Conservation (phyloP, 2,888 invertebrate species). For the Acleris sparsana region DNA sequence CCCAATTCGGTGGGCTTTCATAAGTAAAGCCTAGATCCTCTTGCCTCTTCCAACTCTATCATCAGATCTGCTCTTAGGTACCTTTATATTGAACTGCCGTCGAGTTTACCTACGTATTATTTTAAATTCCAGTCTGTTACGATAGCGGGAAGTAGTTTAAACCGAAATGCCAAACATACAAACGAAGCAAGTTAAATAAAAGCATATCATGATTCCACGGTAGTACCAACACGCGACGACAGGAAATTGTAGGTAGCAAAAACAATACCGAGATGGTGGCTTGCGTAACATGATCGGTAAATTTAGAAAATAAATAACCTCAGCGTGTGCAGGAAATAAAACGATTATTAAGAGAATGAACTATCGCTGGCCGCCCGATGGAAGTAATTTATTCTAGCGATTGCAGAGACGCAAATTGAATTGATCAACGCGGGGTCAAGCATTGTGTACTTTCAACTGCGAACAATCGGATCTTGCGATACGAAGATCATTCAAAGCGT, state of each 20-base stretch:
- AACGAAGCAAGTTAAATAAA: too few relatives aligned
- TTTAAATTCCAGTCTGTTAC: too few relatives aligned
- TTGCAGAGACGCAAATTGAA: conserved; percentile 52
- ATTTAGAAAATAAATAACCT: background rate
- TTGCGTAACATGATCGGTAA: background rate
- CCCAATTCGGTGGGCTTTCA: too few relatives aligned
- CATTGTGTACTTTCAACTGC: conserved; percentile 42
- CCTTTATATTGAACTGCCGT: too few relatives aligned
- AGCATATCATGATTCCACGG: too few relatives aligned
- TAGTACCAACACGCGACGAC: too few relatives aligned
- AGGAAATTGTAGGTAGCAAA: background rate
- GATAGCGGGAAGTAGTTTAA: too few relatives aligned
- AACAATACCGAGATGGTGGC: background rate
- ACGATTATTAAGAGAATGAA: conserved; percentile 34
- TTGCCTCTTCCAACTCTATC: too few relatives aligned
- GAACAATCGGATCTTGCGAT: conserved; percentile 39
- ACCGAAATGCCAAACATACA: too few relatives aligned
- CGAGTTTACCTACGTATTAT: too few relatives aligned
- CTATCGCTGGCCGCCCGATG: conserved; percentile 36
- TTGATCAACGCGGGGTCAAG: conserved; percentile 55
- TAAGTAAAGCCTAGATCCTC: too few relatives aligned
- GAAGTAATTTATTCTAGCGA: conserved; percentile 49
- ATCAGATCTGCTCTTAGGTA: too few relatives aligned
- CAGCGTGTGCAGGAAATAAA: conserved; percentile 24
- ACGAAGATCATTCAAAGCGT: conserved; percentile 32